A percentile compares a stretch with the other conserved stretches of the same genome.
Conservation (phyloP, 2,113 vertebrate genomes). For the Alosa alosa region DNA sequence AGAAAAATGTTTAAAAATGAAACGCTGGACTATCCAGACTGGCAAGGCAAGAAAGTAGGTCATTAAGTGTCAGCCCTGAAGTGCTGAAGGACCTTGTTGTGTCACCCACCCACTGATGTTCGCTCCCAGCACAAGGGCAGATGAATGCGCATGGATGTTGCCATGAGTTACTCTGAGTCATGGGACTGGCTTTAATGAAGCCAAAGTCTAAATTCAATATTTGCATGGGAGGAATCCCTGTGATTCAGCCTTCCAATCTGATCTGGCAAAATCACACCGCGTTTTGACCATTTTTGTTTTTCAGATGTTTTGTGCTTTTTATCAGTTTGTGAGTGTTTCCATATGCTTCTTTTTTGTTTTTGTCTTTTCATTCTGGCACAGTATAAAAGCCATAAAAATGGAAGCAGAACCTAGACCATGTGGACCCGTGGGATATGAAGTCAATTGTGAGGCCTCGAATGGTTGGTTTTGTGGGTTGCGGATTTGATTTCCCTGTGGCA, state of each 20-base stretch:
- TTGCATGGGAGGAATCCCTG: background rate
- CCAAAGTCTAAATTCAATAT: background rate
- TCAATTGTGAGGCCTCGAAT: background rate
- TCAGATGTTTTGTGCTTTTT: background rate
- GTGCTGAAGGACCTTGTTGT: background rate
- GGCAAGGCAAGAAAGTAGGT: background rate
- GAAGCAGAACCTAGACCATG: background rate
- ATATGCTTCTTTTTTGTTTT: background rate
- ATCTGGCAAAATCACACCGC: background rate
- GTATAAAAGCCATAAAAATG: background rate
- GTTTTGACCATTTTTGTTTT: background rate
- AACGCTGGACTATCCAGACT: background rate
- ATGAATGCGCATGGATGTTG: background rate
- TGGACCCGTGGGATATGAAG: background rate
- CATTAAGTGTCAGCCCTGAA: background rate
- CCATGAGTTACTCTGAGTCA: background rate
- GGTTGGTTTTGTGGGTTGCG: background rate
- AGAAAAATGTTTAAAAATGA: background rate
- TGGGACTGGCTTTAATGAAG: background rate
- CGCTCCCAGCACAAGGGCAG: background rate
- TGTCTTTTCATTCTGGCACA: background rate
- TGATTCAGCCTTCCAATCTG: background rate
- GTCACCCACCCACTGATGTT: background rate
- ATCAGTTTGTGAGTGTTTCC: background rate
- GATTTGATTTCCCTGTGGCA: conserved; percentile 7